These are phyloP conservation scores for Coleophora deauratella DNA, from an alignment of 2,888 invertebrate species.

Conservation along the genomic window DNA sequence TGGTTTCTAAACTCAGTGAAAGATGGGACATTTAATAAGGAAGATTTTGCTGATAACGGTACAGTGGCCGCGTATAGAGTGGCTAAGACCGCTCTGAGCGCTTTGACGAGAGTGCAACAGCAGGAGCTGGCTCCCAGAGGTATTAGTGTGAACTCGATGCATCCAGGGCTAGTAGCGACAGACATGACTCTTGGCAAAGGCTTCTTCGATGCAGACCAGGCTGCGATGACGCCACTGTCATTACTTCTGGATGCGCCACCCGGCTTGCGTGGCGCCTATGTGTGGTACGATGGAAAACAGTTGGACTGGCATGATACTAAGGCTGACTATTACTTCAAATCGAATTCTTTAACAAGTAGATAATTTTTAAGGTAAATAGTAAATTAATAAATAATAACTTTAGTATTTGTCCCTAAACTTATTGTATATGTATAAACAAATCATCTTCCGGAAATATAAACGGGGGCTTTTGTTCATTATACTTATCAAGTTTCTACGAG, in stretches of 20 bases:
- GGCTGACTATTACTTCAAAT: slow-evolving; percentile 44
- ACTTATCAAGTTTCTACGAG: too few relatives aligned
- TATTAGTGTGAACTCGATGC: not conserved
- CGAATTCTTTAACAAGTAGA: too few relatives aligned
- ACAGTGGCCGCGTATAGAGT: not conserved
- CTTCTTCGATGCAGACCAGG: slow-evolving; percentile 34
- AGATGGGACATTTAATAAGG: slow-evolving; percentile 22
- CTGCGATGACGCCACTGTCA: slow-evolving; percentile 71
- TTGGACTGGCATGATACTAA: slow-evolving; percentile 71
- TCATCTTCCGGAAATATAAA: too few relatives aligned
- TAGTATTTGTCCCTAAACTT: too few relatives aligned
- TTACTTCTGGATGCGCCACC: slow-evolving; percentile 66
- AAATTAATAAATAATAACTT: too few relatives aligned
- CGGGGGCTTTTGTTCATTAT: too few relatives aligned
- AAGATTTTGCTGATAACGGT: slow-evolving; percentile 16
- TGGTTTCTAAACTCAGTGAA: slow-evolving; percentile 72
- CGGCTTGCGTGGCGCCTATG: slow-evolving; percentile 74
- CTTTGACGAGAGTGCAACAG: not conserved
- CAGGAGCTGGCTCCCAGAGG: not conserved
- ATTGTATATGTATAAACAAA: too few relatives aligned
- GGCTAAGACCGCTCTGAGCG: not conserved
- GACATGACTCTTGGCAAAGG: not conserved
- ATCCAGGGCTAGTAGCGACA: not conserved
- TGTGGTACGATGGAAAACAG: slow-evolving; percentile 75
- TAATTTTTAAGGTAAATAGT: too few relatives aligned